Conservation (phyloP, 2,888 invertebrate genomes). For the Lordiphosa andalusiaca region DNA sequence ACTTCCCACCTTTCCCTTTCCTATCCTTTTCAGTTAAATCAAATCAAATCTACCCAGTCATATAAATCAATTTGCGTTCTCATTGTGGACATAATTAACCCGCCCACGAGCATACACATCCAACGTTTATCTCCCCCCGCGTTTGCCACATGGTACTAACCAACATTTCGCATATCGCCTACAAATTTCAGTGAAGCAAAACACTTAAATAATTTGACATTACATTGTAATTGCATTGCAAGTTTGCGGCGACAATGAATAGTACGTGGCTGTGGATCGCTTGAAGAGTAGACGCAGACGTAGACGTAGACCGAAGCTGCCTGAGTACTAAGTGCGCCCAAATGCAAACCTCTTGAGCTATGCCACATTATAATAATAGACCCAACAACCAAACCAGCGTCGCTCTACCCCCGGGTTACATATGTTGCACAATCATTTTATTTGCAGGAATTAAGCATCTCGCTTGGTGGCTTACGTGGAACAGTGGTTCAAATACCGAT, state of each 20-base stretch:
- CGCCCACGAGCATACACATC: slow-evolving; percentile 8
- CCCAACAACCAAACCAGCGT: slow-evolving; percentile 20
- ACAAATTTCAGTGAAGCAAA: slow-evolving; percentile 32
- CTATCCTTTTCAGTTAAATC: slow-evolving; percentile 8
- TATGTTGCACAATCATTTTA: slow-evolving; percentile 75
- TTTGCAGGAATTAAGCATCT: slow-evolving; percentile 69
- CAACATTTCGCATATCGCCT: slow-evolving; percentile 50
- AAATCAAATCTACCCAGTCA: slow-evolving; percentile 21
- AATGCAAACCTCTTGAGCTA: neutral
- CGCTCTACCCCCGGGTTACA: slow-evolving; percentile 28
- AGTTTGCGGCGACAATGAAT: slow-evolving; percentile 51
- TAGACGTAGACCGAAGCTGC: slow-evolving; percentile 23
- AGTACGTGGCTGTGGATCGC: neutral
- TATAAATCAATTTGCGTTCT: slow-evolving; percentile 27
- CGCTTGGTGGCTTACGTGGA: slow-evolving; percentile 26
- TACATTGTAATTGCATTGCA: slow-evolving; percentile 70
- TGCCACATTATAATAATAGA: slow-evolving; percentile 65
- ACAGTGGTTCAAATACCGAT: slow-evolving; percentile 39
- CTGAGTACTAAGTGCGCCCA: slow-evolving; percentile 38
- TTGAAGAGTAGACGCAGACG: too few species aligned
- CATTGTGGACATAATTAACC: slow-evolving; percentile 68
- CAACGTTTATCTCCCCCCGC: neutral
- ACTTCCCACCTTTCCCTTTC: too few species aligned
- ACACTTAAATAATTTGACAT: slow-evolving; percentile 72
- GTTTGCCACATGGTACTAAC: slow-evolving; percentile 32